phyloP scores from a whole-genome alignment of 2,888 invertebrate species.

The Ferrisia virgata region DNA sequence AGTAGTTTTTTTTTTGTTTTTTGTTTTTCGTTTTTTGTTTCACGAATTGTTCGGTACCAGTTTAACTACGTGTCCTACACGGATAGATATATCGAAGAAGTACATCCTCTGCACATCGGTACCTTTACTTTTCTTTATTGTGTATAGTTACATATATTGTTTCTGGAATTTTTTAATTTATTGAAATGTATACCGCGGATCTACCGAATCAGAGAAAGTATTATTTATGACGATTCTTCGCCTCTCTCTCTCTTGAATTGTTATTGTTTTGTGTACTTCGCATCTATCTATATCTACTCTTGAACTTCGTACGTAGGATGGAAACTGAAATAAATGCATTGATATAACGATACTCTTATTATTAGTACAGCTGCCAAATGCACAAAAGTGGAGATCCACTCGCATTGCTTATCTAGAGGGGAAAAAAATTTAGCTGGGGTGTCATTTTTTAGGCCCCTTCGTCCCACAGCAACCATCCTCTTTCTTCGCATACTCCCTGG shows the following conservation, averaged over 20 bases:
- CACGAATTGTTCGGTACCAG: not conserved
- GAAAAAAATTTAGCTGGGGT: no score
- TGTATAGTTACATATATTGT: not conserved
- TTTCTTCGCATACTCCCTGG: no score
- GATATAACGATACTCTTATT: not conserved
- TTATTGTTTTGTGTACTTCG: not conserved
- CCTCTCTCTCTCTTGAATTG: not conserved
- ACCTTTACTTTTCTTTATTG: no score
- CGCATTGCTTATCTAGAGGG: no score
- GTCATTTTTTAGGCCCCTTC: no score
- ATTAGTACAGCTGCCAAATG: no score
- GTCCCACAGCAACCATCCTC: no score
- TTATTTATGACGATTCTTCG: conserved; percentile 14
- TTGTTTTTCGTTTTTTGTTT: conserved; percentile 2
- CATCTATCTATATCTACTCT: not conserved
- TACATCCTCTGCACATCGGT: no score
- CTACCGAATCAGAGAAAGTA: not conserved
- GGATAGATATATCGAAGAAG: not conserved
- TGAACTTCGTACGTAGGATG: not conserved
- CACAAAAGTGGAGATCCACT: no score
- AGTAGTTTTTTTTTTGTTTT: no score
- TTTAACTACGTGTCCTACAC: not conserved
- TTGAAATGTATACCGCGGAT: not conserved
- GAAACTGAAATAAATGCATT: no score
- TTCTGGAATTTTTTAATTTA: conserved; percentile 13